Percentiles rank a stretch among this genome's conserved stretches.
These are phyloP conservation scores for Bothrops jararaca DNA, from an alignment of 2,113 vertebrate species.

Conservation along the genomic window DNA sequence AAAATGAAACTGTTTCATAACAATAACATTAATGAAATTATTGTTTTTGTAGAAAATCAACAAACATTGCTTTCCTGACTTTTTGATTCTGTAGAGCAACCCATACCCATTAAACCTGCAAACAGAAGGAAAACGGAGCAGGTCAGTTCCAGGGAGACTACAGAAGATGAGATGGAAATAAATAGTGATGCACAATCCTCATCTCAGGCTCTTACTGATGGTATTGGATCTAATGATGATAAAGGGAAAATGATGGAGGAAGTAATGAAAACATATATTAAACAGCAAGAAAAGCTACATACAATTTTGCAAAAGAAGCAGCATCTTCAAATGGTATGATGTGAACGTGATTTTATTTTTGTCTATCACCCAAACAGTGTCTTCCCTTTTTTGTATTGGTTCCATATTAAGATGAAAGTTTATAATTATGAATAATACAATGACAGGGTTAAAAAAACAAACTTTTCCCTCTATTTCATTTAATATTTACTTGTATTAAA, in stretches of 20 bases:
- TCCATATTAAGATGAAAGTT: neutral
- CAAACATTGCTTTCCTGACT: constrained; percentile 1
- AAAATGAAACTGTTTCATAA: neutral
- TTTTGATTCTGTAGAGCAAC: constrained; percentile 68
- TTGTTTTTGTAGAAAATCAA: neutral
- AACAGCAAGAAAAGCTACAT: constrained; percentile 92
- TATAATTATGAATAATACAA: neutral
- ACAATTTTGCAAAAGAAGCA: constrained; percentile 90
- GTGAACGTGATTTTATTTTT: constrained; percentile 17
- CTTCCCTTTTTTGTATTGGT: neutral
- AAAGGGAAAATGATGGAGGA: constrained; percentile 95
- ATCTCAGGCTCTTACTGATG: constrained; percentile 72
- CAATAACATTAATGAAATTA: neutral
- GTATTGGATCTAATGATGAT: constrained; percentile 83
- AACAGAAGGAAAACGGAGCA: constrained; percentile 76
- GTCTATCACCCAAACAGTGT: neutral
- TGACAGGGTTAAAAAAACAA: neutral
- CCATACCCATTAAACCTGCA: constrained; percentile 63
- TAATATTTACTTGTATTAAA: neutral
- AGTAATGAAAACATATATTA: constrained; percentile 93
- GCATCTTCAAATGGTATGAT: constrained; percentile 90
- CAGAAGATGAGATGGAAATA: constrained; percentile 71
- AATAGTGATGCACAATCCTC: constrained; percentile 62
- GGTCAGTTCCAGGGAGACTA: constrained; percentile 48
- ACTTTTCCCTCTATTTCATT: neutral